Percentiles rank a stretch among this genome's conserved stretches.
Evolutionary conservation across 2,888 invertebrate genomes (phyloP).

Genomic region (Caenorhabditis panamensis): DNA sequence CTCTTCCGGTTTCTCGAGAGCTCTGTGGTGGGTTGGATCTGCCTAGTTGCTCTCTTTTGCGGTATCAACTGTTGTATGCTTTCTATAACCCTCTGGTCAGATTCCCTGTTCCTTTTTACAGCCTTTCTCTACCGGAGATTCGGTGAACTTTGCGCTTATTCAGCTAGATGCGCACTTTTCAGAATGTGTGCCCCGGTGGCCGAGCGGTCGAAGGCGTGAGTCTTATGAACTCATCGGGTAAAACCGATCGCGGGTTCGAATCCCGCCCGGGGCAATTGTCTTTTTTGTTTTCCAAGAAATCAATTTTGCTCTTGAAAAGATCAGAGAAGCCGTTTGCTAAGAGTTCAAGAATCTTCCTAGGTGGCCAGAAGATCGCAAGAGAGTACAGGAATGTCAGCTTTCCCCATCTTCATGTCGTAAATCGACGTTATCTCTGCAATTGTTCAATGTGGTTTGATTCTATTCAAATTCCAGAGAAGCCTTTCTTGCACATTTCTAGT

Average conservation of each 20-base stretch:
- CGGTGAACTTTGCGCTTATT: not conserved
- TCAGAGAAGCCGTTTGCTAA: no score
- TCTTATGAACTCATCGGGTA: slow-evolving; percentile 30
- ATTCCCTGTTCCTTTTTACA: no score
- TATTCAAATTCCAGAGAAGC: no score
- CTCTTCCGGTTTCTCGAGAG: not conserved
- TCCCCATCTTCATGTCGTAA: no score
- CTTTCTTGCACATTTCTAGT: no score
- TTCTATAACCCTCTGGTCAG: no score
- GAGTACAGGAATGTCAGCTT: no score
- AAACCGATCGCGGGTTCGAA: slow-evolving; percentile 37
- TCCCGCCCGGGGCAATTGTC: slow-evolving; percentile 27
- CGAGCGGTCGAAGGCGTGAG: slow-evolving; percentile 36
- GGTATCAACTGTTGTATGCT: not conserved
- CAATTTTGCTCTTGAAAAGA: no score
- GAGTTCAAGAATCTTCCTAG: not conserved
- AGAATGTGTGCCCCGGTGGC: slow-evolving; percentile 26
- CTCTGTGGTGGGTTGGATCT: no score
- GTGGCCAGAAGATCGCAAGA: no score
- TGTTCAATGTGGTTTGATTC: no score
- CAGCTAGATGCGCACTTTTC: not conserved
- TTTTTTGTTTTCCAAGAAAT: not conserved
- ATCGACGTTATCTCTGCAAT: no score
- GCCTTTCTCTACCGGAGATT: not conserved
- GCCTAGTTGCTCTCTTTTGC: not conserved